Percentiles rank a stretch among this genome's conserved stretches.
Evolutionary conservation across 2,888 invertebrate species (phyloP).

Genomic region (Alsophila aescularia): DNA sequence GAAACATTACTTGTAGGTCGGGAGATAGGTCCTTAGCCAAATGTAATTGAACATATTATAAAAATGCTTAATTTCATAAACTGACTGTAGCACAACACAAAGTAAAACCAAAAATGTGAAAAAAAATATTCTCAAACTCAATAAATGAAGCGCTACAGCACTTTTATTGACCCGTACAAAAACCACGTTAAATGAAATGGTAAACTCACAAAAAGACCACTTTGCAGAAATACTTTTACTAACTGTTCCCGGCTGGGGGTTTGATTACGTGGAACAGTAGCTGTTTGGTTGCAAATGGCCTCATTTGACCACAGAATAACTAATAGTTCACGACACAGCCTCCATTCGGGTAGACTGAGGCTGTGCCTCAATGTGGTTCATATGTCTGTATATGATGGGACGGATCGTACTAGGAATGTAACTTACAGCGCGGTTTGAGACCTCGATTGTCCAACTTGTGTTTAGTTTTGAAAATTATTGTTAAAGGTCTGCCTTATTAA

Average conservation of each 20-base stretch:
- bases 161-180: background rate
- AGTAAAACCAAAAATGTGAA: background rate
- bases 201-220: constrained; percentile 4
- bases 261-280: constrained; percentile 23
- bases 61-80: no score
- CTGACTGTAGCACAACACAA: background rate
- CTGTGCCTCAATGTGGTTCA: background rate
- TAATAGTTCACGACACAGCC: background rate
- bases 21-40: no score
- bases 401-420: background rate
- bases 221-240: constrained; percentile 8
- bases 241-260: constrained; percentile 20
- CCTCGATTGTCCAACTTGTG: background rate
- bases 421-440: background rate
- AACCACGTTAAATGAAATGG: background rate
- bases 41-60: no score
- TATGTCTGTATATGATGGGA: background rate
- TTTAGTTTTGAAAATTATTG: no score
- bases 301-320: constrained; percentile 12
- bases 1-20: no score
- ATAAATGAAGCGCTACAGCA: background rate
- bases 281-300: constrained; percentile 26
- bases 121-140: background rate
- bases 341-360: background rate
- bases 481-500: no score